phyloP scores from a whole-genome alignment of 2,113 vertebrate genomes.

The Pelvicachromis taeniatus region DNA sequence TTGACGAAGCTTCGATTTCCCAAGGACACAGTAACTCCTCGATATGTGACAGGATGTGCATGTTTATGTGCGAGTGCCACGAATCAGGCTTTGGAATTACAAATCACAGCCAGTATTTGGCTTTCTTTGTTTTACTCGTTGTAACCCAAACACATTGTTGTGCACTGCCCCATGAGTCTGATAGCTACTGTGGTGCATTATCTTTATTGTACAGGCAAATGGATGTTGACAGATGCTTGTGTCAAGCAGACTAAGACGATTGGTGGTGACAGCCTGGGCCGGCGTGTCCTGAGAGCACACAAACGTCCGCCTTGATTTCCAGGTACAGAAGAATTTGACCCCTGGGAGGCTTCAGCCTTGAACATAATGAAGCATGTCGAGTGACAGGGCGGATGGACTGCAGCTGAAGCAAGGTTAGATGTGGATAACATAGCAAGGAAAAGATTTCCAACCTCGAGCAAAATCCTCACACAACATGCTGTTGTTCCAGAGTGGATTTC shows the following conservation, averaged over 20 bases:
- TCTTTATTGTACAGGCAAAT: conserved; percentile 26
- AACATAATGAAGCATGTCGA: conserved; percentile 53
- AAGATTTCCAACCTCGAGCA: not conserved
- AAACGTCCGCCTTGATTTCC: conserved; percentile 22
- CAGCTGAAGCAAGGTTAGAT: conserved; percentile 22
- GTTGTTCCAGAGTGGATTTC: not conserved
- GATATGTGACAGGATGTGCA: conserved; percentile 14
- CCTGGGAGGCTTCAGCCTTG: conserved; percentile 46
- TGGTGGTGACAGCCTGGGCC: conserved; percentile 29
- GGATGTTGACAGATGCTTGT: conserved; percentile 27
- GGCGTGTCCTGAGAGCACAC: conserved; percentile 41
- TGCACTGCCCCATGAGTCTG: not conserved
- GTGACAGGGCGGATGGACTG: conserved; percentile 43
- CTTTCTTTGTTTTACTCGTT: not conserved
- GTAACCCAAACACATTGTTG: not conserved
- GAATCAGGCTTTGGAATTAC: not conserved
- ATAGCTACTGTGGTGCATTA: not conserved
- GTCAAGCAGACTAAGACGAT: conserved; percentile 40
- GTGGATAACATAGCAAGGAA: conserved; percentile 11
- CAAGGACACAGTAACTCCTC: conserved; percentile 49
- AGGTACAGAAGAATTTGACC: conserved; percentile 49
- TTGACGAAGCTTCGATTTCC: conserved; percentile 42
- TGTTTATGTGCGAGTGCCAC: conserved; percentile 16
- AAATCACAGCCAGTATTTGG: not conserved
- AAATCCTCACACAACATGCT: not conserved